phyloP scores from a whole-genome alignment of 2,797 vertebrate species.

The Tapera naevia region DNA sequence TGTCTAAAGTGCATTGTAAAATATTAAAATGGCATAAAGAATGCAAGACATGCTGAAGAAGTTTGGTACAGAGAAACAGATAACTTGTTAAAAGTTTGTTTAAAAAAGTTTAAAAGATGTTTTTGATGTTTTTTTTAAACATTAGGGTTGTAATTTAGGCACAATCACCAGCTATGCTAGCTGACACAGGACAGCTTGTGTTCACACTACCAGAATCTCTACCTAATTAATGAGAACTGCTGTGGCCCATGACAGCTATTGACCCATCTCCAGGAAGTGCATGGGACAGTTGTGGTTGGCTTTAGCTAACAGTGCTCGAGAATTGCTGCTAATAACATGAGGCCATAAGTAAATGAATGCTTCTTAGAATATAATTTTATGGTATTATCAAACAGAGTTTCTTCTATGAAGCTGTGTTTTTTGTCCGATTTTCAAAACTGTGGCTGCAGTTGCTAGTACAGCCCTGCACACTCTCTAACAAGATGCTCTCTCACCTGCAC shows the following conservation, averaged over 20 bases:
- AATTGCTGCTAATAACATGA: accelerated
- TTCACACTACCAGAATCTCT: background rate
- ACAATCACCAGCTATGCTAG: background rate
- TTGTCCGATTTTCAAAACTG: background rate
- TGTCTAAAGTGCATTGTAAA: background rate
- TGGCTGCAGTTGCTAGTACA: background rate
- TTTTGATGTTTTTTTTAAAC: background rate
- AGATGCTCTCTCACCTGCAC: background rate
- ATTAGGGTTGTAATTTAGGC: background rate
- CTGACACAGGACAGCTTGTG: background rate
- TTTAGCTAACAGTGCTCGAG: background rate
- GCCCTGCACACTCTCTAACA: background rate
- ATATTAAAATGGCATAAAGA: background rate
- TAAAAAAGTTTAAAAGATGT: no score
- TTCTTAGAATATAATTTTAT: background rate
- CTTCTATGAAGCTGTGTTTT: background rate
- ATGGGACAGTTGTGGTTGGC: background rate
- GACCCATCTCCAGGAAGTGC: background rate
- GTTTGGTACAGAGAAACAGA: background rate
- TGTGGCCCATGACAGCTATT: background rate
- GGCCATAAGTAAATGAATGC: background rate
- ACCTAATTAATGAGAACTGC: background rate
- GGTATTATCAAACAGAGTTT: background rate
- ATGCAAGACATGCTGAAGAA: background rate
- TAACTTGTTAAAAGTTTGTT: background rate